These are phyloP conservation scores for Polymixis flavicincta DNA, from an alignment of 2,888 invertebrate genomes.

Conservation along the genomic window DNA sequence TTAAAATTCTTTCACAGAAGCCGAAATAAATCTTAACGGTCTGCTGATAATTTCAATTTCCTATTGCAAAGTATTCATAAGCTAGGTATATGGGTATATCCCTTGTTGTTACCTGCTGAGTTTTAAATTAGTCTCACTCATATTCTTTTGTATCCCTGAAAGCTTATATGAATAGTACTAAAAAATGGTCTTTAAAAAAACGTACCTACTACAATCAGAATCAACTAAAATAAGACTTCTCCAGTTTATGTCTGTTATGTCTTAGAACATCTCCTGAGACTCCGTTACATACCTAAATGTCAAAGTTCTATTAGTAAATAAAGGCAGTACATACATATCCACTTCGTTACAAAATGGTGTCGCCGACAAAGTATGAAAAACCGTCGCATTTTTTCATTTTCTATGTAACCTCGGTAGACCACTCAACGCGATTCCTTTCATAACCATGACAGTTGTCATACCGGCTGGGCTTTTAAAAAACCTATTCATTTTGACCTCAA, in stretches of 20 bases:
- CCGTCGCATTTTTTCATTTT: conserved; percentile 67
- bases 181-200: background rate
- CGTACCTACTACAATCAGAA: background rate
- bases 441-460: conserved; percentile 86
- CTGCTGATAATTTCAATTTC: conserved; percentile 82
- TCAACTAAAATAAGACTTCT: conserved; percentile 6
- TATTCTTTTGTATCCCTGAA: background rate
- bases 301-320: conserved; percentile 70
- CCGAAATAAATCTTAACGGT: conserved; percentile 79
- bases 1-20: conserved; percentile 85
- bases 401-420: conserved; percentile 73
- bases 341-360: conserved; percentile 62
- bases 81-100: conserved; percentile 32
- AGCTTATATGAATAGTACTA: background rate
- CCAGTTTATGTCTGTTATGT: conserved; percentile 13
- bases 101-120: conserved; percentile 32
- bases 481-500: conserved; percentile 89
- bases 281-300: conserved; percentile 48
- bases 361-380: conserved; percentile 54
- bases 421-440: conserved; percentile 85
- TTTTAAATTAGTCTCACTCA: conserved; percentile 40
- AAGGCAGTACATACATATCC: conserved; percentile 59
- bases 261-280: conserved; percentile 10
- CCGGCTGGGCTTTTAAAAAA: conserved; percentile 84
- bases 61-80: conserved; percentile 71